Conservation (phyloP, 2,888 invertebrate genomes). For the Dysmachus trigonus region DNA sequence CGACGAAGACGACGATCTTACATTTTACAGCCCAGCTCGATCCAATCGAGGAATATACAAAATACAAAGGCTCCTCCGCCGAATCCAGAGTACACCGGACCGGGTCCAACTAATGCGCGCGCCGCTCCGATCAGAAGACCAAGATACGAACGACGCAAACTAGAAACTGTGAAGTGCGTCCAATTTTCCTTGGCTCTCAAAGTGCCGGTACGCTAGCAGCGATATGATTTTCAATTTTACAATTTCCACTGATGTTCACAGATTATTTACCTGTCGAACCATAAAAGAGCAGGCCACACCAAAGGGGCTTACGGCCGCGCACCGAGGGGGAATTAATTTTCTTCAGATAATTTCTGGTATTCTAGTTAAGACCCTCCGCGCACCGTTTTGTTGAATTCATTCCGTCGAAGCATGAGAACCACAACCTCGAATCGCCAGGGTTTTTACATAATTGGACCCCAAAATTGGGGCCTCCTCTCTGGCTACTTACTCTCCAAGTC, state of each 20-base stretch:
- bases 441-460: background rate
- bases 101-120: background rate
- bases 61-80: background rate
- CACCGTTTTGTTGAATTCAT: background rate
- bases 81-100: background rate
- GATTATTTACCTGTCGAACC: conserved; percentile 39
- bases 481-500: background rate
- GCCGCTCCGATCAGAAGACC: background rate
- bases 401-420: background rate
- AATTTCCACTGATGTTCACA: conserved; percentile 37
- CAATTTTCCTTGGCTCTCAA: conserved; percentile 18
- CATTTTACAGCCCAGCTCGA: background rate
- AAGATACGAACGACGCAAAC: conserved; percentile 1
- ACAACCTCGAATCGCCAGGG: background rate
- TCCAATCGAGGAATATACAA: background rate
- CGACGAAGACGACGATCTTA: background rate
- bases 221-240: conserved; percentile 40
- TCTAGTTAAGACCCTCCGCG: background rate
- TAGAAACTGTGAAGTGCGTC: conserved; percentile 40
- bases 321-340: conserved; percentile 35
- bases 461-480: background rate
- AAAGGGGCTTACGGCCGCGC: background rate
- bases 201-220: background rate
- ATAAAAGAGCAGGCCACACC: conserved; percentile 27
- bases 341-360: conserved; percentile 26